Evolutionary conservation across 92 coral and sea anemone species (phyloP), one percentile per base, ranked within the genome.

Genomic region (Porites divaricata): DNA sequence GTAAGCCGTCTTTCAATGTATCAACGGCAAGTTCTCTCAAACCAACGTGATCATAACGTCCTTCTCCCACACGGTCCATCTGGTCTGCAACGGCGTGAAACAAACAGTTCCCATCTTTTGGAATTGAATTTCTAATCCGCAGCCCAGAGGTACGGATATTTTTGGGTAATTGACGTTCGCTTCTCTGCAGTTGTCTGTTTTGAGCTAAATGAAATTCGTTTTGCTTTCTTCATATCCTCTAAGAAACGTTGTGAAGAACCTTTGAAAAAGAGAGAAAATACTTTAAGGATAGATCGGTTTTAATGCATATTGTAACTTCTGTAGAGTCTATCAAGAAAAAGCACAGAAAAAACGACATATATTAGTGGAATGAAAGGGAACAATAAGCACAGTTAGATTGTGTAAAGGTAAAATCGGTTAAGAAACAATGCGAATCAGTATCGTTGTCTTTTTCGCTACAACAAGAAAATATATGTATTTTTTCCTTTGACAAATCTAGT

Each of bases 11-110:
- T 61, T 16, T 35, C 70, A 61, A 28, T 24, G 81, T 76, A 28
- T 76, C 22, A 5, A 76, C 81, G 19, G 70, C 69, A 25, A 76
- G 81, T 26, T 15, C 2, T 52, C 81, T 59, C 51, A 76, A 69
- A 54, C 14, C 10, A 19, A 69, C 17, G 54, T 76, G 70, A 16
- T 9, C 28, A 9, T 23, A 16, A 2, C 81, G 57, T 3, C 4
- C 16, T 54, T 76, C 68, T 24, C 81, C 81, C 1, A 76, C 14
- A 1, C 81, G 81, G 6, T 76, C 69, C 70, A 76, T 13, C 70
- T 76, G 81, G 26, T 76, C 81, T 1, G 69, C 81, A 61, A 76
- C 53, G 4, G 81, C 81, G 17, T 76, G 81, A 52, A 76, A 76
- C 25, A 76, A 26, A 15, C 81, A 76, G 20, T 76, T 76, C 19